Evolutionary conservation across 1,140 invertebrate genomes (phyloP).

Genomic region (Anastrepha ludens): DNA sequence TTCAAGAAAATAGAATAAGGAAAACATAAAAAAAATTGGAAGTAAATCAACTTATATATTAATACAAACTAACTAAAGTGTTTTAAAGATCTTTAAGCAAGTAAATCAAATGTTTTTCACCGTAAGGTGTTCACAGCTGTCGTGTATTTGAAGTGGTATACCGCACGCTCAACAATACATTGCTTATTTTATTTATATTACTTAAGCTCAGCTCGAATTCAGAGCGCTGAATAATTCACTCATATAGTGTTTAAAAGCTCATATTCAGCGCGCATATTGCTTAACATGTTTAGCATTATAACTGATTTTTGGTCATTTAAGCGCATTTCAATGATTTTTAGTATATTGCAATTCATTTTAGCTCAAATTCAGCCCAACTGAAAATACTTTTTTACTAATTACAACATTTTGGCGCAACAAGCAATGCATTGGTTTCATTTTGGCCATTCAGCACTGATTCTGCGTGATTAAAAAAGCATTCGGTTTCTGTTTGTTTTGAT

Average conservation of each 20-base stretch:
- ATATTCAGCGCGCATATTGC: neutral
- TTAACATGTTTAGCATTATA: neutral
- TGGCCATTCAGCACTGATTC: too few relatives aligned
- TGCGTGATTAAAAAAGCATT: too few relatives aligned
- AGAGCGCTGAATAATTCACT: neutral
- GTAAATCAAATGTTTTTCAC: neutral
- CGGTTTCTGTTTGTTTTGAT: too few relatives aligned
- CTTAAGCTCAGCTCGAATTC: neutral
- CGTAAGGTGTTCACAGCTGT: neutral
- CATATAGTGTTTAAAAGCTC: neutral
- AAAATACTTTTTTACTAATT: neutral
- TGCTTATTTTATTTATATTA: too few relatives aligned
- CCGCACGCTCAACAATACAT: neutral
- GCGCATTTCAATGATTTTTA: neutral
- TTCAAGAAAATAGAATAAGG: constrained; percentile 16
- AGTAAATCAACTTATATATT: neutral
- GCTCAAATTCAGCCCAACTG: neutral
- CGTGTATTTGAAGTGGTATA: neutral
- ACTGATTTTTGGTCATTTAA: neutral
- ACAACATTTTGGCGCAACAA: too few relatives aligned
- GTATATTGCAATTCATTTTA: neutral
- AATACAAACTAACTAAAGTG: constrained; percentile 1
- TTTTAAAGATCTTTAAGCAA: constrained; percentile 1
- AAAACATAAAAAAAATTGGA: constrained; percentile 5
- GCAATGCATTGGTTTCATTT: too few relatives aligned